Conservation (phyloP, 2,888 invertebrate genomes). For the Drosophila conformis region DNA sequence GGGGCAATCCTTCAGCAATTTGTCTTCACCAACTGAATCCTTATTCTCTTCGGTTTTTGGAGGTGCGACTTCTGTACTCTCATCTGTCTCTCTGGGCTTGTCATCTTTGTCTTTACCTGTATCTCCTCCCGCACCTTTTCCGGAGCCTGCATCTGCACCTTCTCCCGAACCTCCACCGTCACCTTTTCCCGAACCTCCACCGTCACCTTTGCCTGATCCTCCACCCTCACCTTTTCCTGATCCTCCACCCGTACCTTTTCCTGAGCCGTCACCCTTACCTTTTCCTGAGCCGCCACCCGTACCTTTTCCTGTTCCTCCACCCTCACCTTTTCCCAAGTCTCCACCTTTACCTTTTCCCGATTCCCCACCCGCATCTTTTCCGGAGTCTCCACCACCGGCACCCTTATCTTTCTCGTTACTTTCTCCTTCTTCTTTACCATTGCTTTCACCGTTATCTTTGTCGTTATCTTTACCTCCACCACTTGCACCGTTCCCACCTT, state of each 20-base stretch:
- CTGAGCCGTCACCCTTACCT: background rate
- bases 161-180: background rate
- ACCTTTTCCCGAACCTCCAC: background rate
- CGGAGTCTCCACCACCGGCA: background rate
- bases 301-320: too few species aligned
- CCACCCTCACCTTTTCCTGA: accelerated
- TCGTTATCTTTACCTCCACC: background rate
- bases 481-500: too few species aligned
- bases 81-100: background rate
- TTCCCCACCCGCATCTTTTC: background rate
- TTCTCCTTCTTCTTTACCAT: background rate
- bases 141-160: background rate
- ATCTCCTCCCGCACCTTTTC: background rate
- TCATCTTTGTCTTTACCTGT: too few species aligned
- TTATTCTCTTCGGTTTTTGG: background rate
- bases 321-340: too few species aligned
- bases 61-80: background rate
- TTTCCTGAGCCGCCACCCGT: background rate
- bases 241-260: background rate
- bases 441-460: background rate
- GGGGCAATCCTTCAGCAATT: conserved; percentile 30
- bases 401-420: background rate
- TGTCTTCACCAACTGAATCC: background rate
- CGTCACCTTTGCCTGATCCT: background rate
- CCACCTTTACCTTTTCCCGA: too few species aligned